These are phyloP conservation scores for Macrosteles quadrilineatus DNA, from an alignment of 1,140 invertebrate genomes.

Conservation along the genomic window DNA sequence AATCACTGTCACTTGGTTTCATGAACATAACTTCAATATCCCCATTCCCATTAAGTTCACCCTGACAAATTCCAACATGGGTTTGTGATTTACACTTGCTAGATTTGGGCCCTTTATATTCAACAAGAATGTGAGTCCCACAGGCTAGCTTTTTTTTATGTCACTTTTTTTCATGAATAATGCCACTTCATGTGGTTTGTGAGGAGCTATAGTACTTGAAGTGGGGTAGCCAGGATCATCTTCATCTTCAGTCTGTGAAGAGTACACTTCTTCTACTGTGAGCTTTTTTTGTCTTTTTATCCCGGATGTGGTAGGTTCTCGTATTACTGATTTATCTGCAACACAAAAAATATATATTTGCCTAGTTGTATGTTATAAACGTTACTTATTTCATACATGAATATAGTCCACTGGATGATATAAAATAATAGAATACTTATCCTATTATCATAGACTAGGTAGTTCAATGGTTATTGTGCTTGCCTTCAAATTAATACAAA, in stretches of 20 bases:
- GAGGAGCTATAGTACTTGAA: not conserved
- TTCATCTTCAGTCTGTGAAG: not conserved
- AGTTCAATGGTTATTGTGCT: too few relatives aligned
- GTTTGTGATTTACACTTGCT: not conserved
- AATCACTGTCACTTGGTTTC: not conserved
- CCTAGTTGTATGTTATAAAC: not conserved
- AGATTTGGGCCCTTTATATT: not conserved
- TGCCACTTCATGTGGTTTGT: not conserved
- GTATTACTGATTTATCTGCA: not conserved
- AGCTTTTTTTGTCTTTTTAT: not conserved
- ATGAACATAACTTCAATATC: not conserved
- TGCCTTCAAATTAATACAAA: too few relatives aligned
- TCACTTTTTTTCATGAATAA: not conserved
- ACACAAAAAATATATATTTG: not conserved
- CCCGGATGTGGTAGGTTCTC: not conserved
- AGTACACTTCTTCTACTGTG: not conserved
- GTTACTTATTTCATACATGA: not conserved
- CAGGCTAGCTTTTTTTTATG: not conserved
- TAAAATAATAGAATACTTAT: too few relatives aligned
- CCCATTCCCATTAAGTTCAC: not conserved
- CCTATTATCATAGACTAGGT: too few relatives aligned
- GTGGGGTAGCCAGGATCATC: not conserved
- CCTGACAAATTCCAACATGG: not conserved
- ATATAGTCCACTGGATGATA: not conserved
- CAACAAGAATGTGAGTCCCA: not conserved